Percentiles rank a stretch among this genome's conserved stretches.
Evolutionary conservation across 2,113 vertebrate species (phyloP).

Genomic region (Hypocryptadius cinnamomeus): DNA sequence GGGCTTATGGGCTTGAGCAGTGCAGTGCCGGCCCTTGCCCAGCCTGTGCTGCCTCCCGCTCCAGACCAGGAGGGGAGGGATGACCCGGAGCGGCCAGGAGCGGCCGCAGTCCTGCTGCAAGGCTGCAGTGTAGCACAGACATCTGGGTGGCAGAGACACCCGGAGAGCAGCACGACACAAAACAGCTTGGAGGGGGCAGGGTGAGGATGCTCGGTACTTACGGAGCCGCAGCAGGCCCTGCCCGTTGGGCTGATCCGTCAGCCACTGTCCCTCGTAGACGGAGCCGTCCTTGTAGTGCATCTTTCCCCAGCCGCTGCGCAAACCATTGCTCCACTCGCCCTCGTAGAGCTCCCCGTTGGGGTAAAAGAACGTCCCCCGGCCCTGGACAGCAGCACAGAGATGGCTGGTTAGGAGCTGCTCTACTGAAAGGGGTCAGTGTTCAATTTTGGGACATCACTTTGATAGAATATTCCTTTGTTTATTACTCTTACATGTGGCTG

Average conservation of each 20-base stretch:
- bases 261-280: constrained; percentile 87
- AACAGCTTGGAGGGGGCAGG: not conserved
- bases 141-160: not conserved
- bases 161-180: rapidly evolving
- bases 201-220: constrained; percentile 22
- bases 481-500: not conserved
- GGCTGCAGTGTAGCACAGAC: not conserved
- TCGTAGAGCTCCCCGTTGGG: constrained; percentile 72
- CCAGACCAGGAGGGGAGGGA: not conserved
- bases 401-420: not conserved
- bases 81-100: not conserved
- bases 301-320: constrained; percentile 81
- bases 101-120: not conserved
- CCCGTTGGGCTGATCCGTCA: constrained; percentile 68
- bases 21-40: rapidly evolving
- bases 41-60: not conserved
- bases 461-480: not conserved
- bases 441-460: not conserved
- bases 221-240: constrained; percentile 75
- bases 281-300: constrained; percentile 78
- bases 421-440: not conserved
- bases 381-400: constrained; percentile 63
- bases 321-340: constrained; percentile 79
- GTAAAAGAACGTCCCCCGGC: constrained; percentile 76
- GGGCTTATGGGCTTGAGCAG: not conserved